A percentile compares a stretch with the other conserved stretches of the same genome.
Evolutionary conservation across 2,888 invertebrate genomes (phyloP).

Genomic region (Monoplex corrugatus): DNA sequence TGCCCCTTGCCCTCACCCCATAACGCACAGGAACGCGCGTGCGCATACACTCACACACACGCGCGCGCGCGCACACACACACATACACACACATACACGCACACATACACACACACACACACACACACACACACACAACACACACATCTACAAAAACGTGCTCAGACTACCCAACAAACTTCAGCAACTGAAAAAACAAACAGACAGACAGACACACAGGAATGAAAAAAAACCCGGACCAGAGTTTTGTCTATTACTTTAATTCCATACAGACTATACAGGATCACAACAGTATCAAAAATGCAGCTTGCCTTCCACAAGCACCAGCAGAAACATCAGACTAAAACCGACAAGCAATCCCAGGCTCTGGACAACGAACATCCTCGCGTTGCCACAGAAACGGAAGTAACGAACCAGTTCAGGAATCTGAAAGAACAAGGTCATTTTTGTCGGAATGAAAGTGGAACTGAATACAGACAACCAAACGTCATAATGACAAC

Average conservation of each 20-base stretch:
- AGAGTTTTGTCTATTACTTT: too few relatives aligned
- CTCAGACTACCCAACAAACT: too few relatives aligned
- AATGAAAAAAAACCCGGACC: too few relatives aligned
- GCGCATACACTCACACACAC: constrained; percentile 23
- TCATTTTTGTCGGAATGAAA: too few relatives aligned
- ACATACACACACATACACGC: background rate
- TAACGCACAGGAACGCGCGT: background rate
- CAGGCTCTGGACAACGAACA: constrained; percentile 25
- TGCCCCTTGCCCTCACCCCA: background rate
- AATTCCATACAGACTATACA: too few relatives aligned
- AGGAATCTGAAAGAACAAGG: constrained; percentile 48
- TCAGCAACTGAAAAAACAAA: background rate
- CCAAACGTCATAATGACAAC: too few relatives aligned
- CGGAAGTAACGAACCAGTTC: constrained; percentile 53
- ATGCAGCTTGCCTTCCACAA: constrained; percentile 31
- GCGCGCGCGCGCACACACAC: constrained; percentile 12
- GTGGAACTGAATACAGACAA: too few relatives aligned
- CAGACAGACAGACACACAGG: background rate
- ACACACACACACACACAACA: background rate
- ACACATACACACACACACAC: background rate
- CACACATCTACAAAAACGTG: too few relatives aligned
- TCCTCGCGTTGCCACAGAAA: background rate
- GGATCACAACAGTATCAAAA: background rate
- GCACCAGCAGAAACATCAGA: constrained; percentile 26
- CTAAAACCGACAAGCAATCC: constrained; percentile 31